Conservation (phyloP, 2,888 invertebrate species). For the Tortricodes alternella region DNA sequence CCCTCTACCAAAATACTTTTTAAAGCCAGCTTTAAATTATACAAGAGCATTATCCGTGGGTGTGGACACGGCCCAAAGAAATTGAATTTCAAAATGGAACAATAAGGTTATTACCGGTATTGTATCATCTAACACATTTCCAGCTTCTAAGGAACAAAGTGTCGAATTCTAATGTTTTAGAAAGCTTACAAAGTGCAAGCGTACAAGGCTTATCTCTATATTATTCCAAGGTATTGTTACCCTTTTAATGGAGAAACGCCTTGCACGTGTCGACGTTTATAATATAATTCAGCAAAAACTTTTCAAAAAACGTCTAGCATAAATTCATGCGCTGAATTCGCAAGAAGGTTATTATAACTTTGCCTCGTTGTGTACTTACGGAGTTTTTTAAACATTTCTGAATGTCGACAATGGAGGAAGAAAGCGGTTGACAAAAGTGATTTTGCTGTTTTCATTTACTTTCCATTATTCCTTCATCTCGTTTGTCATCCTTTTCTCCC, state of each 20-base stretch:
- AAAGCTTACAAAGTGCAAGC: background rate
- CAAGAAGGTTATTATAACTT: conserved; percentile 48
- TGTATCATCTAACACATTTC: background rate
- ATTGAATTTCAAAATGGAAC: conserved; percentile 17
- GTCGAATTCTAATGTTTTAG: too few relatives aligned
- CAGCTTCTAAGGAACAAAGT: too few relatives aligned
- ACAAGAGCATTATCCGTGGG: conserved; percentile 23
- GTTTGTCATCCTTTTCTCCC: conserved; percentile 77
- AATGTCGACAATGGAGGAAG: conserved; percentile 60
- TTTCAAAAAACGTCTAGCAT: conserved; percentile 33
- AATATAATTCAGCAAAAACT: conserved; percentile 32
- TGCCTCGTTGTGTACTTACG: conserved; percentile 45
- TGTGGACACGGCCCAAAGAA: conserved; percentile 8
- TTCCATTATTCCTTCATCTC: conserved; percentile 77
- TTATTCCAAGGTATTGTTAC: background rate
- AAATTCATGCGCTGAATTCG: conserved; percentile 46
- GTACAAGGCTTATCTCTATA: background rate
- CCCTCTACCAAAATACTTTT: conserved; percentile 55
- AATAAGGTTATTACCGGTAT: background rate
- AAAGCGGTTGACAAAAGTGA: conserved; percentile 74
- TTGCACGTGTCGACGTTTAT: conserved; percentile 23
- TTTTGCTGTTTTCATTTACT: conserved; percentile 79
- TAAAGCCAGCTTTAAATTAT: conserved; percentile 48
- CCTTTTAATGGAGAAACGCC: background rate
- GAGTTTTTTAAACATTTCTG: conserved; percentile 54